Percentiles rank a stretch among this genome's conserved stretches.
phyloP scores from a whole-genome alignment of 92 coral and sea anemone genomes.

The Porites cylindrica region DNA sequence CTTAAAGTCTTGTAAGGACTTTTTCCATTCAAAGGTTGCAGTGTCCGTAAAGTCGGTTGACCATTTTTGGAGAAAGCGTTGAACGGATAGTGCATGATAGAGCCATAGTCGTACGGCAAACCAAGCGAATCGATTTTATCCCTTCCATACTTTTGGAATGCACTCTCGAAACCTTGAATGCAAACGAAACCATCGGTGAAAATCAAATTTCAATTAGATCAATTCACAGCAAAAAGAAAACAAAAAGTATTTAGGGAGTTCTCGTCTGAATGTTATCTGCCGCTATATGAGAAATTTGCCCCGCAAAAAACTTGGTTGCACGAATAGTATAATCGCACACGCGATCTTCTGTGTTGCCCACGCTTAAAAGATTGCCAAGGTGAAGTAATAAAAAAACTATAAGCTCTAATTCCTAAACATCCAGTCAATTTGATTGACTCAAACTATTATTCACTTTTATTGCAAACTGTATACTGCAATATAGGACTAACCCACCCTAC shows the following conservation, averaged over 20 bases:
- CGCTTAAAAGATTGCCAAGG: too few species aligned
- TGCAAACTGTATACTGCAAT: too few species aligned
- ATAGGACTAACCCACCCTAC: too few species aligned
- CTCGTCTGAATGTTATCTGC: too few species aligned
- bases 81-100: conserved; percentile 96
- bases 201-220: neutral
- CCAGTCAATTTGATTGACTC: too few species aligned
- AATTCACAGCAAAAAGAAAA: neutral
- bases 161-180: conserved; percentile 71
- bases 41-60: conserved; percentile 75
- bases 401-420: too few species aligned
- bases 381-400: too few species aligned
- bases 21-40: conserved; percentile 74
- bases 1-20: conserved; percentile 82
- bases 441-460: too few species aligned
- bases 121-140: conserved; percentile 75
- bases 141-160: conserved; percentile 80
- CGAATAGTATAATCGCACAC: too few species aligned
- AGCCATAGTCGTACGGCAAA: conserved; percentile 83
- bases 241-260: neutral
- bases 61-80: conserved; percentile 88
- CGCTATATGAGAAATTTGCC: too few species aligned
- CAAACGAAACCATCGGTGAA: neutral
- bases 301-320: too few species aligned
- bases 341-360: too few species aligned